phyloP scores from a whole-genome alignment of 2,797 vertebrate species.

The Heliangelus exortis region DNA sequence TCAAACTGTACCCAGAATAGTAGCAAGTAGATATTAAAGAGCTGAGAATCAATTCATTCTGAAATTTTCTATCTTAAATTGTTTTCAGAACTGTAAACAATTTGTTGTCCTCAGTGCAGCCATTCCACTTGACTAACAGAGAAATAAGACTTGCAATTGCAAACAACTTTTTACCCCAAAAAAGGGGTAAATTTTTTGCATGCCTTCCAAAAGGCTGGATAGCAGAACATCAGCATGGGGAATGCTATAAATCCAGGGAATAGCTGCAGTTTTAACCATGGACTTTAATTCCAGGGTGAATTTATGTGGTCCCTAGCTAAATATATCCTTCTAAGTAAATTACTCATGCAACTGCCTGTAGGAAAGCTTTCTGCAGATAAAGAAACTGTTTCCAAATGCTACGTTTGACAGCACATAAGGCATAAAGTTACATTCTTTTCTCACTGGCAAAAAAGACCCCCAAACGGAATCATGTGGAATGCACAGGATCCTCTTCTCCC shows the following conservation, averaged over 20 bases:
- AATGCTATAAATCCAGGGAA: slow-evolving; percentile 47
- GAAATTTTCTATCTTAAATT: slow-evolving; percentile 8
- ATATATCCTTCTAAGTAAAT: slow-evolving; percentile 78
- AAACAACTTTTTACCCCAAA: slow-evolving; percentile 48
- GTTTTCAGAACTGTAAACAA: slow-evolving; percentile 18
- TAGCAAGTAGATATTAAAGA: neutral
- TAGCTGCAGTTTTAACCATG: slow-evolving; percentile 54
- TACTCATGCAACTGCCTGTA: slow-evolving; percentile 64
- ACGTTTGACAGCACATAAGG: slow-evolving; percentile 25
- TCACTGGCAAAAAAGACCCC: slow-evolving; percentile 43
- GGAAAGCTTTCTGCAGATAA: slow-evolving; percentile 62
- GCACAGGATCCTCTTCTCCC: neutral
- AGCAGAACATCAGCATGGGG: slow-evolving; percentile 23
- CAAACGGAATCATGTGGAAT: neutral
- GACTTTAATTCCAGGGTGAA: slow-evolving; percentile 73
- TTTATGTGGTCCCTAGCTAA: slow-evolving; percentile 68
- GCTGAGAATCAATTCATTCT: neutral
- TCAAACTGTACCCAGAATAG: neutral
- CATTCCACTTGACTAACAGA: slow-evolving; percentile 1
- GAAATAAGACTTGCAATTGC: slow-evolving; percentile 32
- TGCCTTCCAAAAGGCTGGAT: neutral
- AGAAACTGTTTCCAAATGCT: slow-evolving; percentile 54
- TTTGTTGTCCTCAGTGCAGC: slow-evolving; percentile 9
- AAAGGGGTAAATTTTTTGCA: neutral
- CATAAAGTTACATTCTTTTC: slow-evolving; percentile 65